Evolutionary conservation across 2,113 vertebrate species (phyloP).

Genomic region (Sarotherodon lohbergeri): DNA sequence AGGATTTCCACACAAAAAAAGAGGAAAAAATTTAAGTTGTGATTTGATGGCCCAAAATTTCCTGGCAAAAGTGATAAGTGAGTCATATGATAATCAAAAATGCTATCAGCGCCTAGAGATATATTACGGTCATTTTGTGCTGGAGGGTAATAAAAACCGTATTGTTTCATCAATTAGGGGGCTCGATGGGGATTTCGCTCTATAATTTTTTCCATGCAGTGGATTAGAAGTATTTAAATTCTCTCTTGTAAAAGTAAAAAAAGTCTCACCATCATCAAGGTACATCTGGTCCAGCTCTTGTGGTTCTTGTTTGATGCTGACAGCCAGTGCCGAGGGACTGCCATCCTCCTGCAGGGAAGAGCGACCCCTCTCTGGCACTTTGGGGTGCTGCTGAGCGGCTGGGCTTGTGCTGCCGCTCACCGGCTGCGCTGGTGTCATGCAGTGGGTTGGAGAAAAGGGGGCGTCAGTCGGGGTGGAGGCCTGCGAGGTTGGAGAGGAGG

Average conservation of each 20-base stretch:
- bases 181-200: background rate
- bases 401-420: conserved; percentile 46
- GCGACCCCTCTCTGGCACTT: conserved; percentile 66
- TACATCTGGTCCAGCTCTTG: conserved; percentile 98
- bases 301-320: conserved; percentile 93
- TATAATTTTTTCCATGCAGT: background rate
- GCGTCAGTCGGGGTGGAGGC: conserved; percentile 58
- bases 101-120: background rate
- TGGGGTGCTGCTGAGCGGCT: conserved; percentile 10
- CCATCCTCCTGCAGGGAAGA: conserved; percentile 78
- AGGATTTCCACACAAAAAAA: background rate
- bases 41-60: background rate
- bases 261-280: conserved; percentile 89
- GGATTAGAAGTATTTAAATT: background rate
- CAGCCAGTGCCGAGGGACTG: conserved; percentile 77
- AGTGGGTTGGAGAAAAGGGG: conserved; percentile 33
- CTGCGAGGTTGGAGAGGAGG: conserved; percentile 74
- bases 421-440: conserved; percentile 17
- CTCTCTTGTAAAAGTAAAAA: background rate
- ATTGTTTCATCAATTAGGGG: background rate
- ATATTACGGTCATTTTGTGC: background rate
- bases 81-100: background rate
- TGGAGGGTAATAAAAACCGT: background rate
- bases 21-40: background rate
- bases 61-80: background rate